These are phyloP conservation scores for Myiotriccus ornatus DNA, from an alignment of 2,797 vertebrate species.

Conservation along the genomic window DNA sequence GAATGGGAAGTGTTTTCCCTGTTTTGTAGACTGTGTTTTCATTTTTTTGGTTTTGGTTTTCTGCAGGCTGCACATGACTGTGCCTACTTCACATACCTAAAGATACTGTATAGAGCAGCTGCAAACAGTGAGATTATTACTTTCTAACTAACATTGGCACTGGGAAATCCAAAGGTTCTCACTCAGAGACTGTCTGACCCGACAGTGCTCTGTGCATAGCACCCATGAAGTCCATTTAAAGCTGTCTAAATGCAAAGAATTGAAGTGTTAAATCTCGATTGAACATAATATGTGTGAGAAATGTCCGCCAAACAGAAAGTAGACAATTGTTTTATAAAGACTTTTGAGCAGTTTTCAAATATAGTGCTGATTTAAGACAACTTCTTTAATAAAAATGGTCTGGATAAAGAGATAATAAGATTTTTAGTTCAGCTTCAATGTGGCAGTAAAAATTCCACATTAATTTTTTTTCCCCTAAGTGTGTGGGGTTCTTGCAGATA, in stretches of 20 bases:
- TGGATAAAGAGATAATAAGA: neutral
- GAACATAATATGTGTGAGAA: neutral
- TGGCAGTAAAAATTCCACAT: neutral
- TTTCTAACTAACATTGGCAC: neutral
- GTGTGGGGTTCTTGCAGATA: neutral
- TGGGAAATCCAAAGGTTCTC: neutral
- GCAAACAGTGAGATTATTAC: neutral
- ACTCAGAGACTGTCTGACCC: neutral
- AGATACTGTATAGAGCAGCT: neutral
- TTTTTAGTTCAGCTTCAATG: neutral
- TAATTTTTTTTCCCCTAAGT: accelerated
- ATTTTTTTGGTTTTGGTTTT: neutral
- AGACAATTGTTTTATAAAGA: neutral
- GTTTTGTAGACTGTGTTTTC: neutral
- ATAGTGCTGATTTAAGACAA: neutral
- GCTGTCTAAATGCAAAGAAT: neutral
- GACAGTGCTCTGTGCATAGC: neutral
- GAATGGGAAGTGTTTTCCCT: neutral
- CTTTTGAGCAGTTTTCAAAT: neutral
- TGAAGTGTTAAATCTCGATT: neutral
- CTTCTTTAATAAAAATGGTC: neutral
- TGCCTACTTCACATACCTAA: neutral
- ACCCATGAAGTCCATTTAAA: accelerated
- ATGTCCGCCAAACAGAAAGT: neutral
- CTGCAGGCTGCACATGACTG: neutral